Evolutionary conservation across 2,113 vertebrate genomes (phyloP).

Genomic region (Cranoglanis bouderius): DNA sequence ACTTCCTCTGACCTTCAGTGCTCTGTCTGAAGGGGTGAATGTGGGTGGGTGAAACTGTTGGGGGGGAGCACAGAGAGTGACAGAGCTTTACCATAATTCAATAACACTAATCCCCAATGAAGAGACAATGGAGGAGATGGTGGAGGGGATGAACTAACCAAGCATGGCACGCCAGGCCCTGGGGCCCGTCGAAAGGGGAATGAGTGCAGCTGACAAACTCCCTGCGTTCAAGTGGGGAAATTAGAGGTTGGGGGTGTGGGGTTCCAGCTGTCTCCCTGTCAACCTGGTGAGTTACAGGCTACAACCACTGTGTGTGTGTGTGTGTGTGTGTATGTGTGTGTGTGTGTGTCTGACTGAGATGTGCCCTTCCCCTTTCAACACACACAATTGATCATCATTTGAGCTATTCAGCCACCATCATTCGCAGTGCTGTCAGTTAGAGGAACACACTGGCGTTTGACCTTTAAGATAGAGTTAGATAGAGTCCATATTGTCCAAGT

Average conservation of each 20-base stretch:
- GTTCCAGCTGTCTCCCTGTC: slow-evolving; percentile 69
- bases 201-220: slow-evolving; percentile 69
- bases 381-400: slow-evolving; percentile 60
- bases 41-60: slow-evolving; percentile 32
- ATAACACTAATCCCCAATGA: slow-evolving; percentile 78
- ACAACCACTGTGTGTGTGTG: slow-evolving; percentile 46
- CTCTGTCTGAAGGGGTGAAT: slow-evolving; percentile 8
- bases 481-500: background rate
- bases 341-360: background rate
- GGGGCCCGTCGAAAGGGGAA: slow-evolving; percentile 58
- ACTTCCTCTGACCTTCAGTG: slow-evolving; percentile 56
- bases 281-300: slow-evolving; percentile 62
- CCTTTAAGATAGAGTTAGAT: background rate
- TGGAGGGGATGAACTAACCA: slow-evolving; percentile 67
- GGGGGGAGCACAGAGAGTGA: slow-evolving; percentile 29
- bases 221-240: slow-evolving; percentile 42
- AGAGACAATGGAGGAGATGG: slow-evolving; percentile 64
- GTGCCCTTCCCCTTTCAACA: background rate
- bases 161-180: slow-evolving; percentile 57
- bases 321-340: slow-evolving; percentile 8
- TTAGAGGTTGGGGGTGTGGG: slow-evolving; percentile 50
- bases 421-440: slow-evolving; percentile 4
- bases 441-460: slow-evolving; percentile 5
- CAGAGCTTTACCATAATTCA: slow-evolving; percentile 71
- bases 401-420: background rate